Base-by-base conservation (phyloP, 2,113 vertebrate species). In the Rhinogobius similis region DNA sequence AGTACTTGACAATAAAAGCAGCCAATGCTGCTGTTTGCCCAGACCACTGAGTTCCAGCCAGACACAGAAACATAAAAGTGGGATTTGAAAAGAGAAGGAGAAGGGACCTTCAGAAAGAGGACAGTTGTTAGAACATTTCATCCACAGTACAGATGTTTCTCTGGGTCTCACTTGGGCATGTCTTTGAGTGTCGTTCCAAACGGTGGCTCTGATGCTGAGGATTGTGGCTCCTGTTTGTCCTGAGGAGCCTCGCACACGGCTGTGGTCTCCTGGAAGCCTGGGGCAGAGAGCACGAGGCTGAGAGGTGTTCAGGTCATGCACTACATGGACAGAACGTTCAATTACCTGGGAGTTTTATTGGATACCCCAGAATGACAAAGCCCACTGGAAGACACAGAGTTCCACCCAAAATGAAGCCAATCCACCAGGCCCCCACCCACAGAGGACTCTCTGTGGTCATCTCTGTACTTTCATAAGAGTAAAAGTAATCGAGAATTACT, bases 361-460 rank as follows among this genome's bases (percentile, higher is more conserved):
- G 97, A 78, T 95, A 98, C 10, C 95, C 96, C 7, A 98, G 93
- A 84, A 99, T 95, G 65, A 96, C 96, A 73, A 98, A 65, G 0
- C 95, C 93, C 8, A 93, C 88, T 55, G 98, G 81, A 0, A 97
- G 77, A 1, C 95, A 91, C 0, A 94, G 94, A 0, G 90, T 95
- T 21, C 95, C 97, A 0, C 94, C 92, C 0, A 90, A 94, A 0
- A 98, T 88, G 85, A 99, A 98, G 16, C 97, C 97, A 0, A 97
- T 92, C 97, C 97, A 99, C 97, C 97, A 99, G 0, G 97, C 96
- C 0, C 97, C 97, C 0, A 98, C 96, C 97, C 97, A 98, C 26
- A 95, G 92, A 0, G 96, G 95, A 82, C 94, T 95, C 62, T 97
- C 95, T 0, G 95, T 93, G 20, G 95, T 90, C 59, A 98, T 90